Evolutionary conservation across 2,113 vertebrate genomes (phyloP).

Genomic region (Nycticorax nycticorax): DNA sequence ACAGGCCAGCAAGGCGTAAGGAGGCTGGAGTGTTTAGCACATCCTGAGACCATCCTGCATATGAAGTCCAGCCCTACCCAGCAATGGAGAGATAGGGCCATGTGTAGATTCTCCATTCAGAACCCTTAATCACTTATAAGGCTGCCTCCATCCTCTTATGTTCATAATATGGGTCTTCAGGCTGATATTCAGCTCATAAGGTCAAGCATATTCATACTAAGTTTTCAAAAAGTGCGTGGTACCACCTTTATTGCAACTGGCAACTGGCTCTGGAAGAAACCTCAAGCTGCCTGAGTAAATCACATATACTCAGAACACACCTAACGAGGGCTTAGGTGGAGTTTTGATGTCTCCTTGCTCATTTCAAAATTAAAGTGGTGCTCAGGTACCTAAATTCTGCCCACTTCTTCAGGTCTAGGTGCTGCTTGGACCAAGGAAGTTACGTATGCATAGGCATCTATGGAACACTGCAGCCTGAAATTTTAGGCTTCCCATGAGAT

Average conservation of each 20-base stretch:
- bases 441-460: not conserved
- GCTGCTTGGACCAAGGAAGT: not conserved
- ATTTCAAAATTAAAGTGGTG: not conserved
- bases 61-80: not conserved
- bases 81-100: not conserved
- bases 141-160: not conserved
- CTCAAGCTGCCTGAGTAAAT: not conserved
- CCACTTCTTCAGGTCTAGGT: not conserved
- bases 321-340: not conserved
- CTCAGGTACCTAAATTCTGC: not conserved
- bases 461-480: not conserved
- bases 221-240: not conserved
- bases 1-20: not conserved
- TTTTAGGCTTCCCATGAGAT: not conserved
- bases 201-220: not conserved
- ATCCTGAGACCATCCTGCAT: not conserved
- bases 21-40: not conserved
- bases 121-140: not conserved
- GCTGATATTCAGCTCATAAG: not conserved
- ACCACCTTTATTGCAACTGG: not conserved
- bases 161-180: not conserved
- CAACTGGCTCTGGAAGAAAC: not conserved
- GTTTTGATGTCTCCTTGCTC: not conserved
- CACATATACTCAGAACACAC: not conserved
- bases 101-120: not conserved